Percentiles rank a stretch among this genome's conserved stretches.
Conservation (phyloP, 2,888 invertebrate species). For the Morpho achilles region DNA sequence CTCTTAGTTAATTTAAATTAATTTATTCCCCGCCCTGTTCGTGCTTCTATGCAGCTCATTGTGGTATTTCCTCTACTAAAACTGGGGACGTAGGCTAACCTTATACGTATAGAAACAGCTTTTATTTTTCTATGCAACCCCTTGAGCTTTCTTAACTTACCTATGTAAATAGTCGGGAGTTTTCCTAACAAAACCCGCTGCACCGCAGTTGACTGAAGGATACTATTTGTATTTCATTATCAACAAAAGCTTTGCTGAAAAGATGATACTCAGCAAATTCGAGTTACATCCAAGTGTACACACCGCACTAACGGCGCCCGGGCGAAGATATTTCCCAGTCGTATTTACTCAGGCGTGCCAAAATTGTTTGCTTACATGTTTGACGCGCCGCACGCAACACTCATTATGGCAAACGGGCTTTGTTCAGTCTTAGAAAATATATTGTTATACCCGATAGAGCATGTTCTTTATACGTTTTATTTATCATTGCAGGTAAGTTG, state of each 20-base stretch:
- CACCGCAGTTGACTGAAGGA: slow-evolving; percentile 59
- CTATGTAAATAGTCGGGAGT: slow-evolving; percentile 41
- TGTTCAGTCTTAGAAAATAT: slow-evolving; percentile 73
- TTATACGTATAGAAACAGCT: slow-evolving; percentile 9
- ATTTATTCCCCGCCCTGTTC: slow-evolving; percentile 59
- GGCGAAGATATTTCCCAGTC: slow-evolving; percentile 73
- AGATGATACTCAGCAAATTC: slow-evolving; percentile 70
- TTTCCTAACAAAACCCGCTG: slow-evolving; percentile 54
- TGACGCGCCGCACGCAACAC: slow-evolving; percentile 76
- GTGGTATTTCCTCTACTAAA: slow-evolving; percentile 28
- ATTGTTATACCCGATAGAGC: slow-evolving; percentile 69
- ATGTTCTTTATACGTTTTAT: slow-evolving; percentile 67
- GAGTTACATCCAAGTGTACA: slow-evolving; percentile 61
- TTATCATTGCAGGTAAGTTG: slow-evolving; percentile 74
- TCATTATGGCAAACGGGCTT: slow-evolving; percentile 73
- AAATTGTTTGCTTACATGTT: slow-evolving; percentile 79
- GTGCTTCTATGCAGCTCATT: slow-evolving; percentile 46
- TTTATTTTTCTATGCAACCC: slow-evolving; percentile 27
- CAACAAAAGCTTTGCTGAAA: slow-evolving; percentile 71
- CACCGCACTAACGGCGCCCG: slow-evolving; percentile 63
- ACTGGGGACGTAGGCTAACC: too few species aligned
- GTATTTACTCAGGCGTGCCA: slow-evolving; percentile 78
- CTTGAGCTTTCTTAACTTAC: slow-evolving; percentile 30
- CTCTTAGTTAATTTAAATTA: slow-evolving; percentile 70
- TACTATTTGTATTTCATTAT: slow-evolving; percentile 76